These are phyloP conservation scores for Trachelus iudaicus DNA, from an alignment of 2,888 invertebrate genomes.

Conservation along the genomic window DNA sequence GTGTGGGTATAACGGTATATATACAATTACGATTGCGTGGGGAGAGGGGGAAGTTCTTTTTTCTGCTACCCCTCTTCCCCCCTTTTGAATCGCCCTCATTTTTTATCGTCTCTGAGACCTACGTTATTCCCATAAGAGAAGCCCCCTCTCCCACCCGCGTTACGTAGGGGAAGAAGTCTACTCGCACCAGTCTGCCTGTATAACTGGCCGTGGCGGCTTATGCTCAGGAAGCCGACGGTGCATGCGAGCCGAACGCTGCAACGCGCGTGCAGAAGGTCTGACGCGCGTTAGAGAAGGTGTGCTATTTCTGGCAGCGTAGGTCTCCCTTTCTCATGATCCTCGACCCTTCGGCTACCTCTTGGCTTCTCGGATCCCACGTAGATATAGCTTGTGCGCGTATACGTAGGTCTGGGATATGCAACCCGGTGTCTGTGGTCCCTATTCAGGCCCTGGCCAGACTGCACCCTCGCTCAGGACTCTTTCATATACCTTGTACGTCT, in stretches of 20 bases:
- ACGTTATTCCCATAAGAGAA: background rate
- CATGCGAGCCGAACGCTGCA: constrained; percentile 38
- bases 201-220: background rate
- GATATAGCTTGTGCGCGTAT: background rate
- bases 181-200: background rate
- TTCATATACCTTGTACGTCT: background rate
- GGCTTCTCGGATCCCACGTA: background rate
- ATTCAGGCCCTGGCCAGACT: background rate
- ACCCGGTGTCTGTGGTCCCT: background rate
- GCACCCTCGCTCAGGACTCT: background rate
- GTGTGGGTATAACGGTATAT: background rate
- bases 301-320: constrained; percentile 53
- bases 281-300: constrained; percentile 42
- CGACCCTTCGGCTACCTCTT: background rate
- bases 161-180: background rate
- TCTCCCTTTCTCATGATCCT: constrained; percentile 23
- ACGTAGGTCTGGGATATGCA: background rate
- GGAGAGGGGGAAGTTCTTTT: background rate
- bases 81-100: background rate
- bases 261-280: constrained; percentile 40
- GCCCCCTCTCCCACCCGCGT: background rate
- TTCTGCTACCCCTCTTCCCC: constrained; percentile 1
- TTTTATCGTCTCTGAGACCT: constrained; percentile 1
- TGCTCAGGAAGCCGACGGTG: constrained; percentile 30
- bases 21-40: background rate